Percentiles rank a stretch among this genome's conserved stretches.
Conservation (phyloP, 2,888 invertebrate genomes). For the Sesia apiformis region DNA sequence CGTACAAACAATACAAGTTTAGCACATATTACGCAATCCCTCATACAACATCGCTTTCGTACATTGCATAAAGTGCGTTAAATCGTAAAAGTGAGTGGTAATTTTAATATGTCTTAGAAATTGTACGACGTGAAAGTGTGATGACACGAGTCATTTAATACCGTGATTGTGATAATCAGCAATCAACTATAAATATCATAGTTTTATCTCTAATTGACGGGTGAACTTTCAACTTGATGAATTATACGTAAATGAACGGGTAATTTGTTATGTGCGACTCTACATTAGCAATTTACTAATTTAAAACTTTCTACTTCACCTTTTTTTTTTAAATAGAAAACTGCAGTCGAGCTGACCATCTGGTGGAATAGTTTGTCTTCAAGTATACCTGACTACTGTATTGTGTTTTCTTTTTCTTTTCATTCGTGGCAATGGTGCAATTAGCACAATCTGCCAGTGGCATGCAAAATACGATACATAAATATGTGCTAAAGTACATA, state of each 20-base stretch:
- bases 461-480: no score
- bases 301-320: no score
- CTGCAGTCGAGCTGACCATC: no score
- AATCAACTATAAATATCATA: neutral
- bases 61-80: conserved; percentile 2
- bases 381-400: no score
- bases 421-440: no score
- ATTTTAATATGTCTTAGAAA: conserved; percentile 6
- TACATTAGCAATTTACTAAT: no score
- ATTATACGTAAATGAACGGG: neutral
- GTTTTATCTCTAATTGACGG: neutral
- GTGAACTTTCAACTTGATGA: neutral
- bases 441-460: no score
- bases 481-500: no score
- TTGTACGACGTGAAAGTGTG: conserved; percentile 15
- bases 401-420: no score
- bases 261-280: no score
- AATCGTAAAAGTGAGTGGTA: conserved; percentile 10
- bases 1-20: conserved; percentile 3
- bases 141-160: conserved; percentile 15
- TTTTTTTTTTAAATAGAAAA: no score
- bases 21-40: conserved; percentile 3
- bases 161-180: neutral
- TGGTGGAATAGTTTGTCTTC: no score
- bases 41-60: neutral